These are phyloP conservation scores for Cactoblastis cactorum DNA, from an alignment of 2,888 invertebrate genomes.

Conservation along the genomic window DNA sequence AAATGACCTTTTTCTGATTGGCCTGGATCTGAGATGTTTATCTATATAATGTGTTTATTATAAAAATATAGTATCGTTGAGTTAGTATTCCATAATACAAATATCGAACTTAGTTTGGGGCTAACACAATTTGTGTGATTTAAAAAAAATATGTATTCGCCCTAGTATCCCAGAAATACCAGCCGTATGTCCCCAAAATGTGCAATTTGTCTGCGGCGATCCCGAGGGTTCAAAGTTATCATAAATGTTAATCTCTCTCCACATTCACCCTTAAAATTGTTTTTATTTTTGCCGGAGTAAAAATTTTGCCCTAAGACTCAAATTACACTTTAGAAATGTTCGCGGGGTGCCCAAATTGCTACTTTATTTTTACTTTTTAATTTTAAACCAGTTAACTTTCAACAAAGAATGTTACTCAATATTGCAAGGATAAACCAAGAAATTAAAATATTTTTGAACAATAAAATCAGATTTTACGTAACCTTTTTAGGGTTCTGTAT, in stretches of 20 bases:
- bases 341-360: background rate
- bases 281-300: background rate
- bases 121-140: too few relatives aligned
- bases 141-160: background rate
- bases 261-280: constrained; percentile 1
- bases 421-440: background rate
- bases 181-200: background rate
- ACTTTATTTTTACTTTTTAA: background rate
- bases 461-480: too few relatives aligned
- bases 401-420: too few relatives aligned
- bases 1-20: too few relatives aligned
- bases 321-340: background rate
- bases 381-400: background rate
- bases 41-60: too few relatives aligned
- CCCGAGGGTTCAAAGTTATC: constrained; percentile 1
- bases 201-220: constrained; percentile 9
- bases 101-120: too few relatives aligned
- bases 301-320: background rate
- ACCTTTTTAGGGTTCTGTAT: too few relatives aligned
- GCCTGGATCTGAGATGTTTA: too few relatives aligned
- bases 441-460: background rate
- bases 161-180: background rate
- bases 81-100: too few relatives aligned
- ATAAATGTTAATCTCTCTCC: constrained; percentile 6
- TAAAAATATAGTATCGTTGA: too few relatives aligned